Conservation (phyloP, 1,140 invertebrate genomes). For the Drosophila asahinai region DNA sequence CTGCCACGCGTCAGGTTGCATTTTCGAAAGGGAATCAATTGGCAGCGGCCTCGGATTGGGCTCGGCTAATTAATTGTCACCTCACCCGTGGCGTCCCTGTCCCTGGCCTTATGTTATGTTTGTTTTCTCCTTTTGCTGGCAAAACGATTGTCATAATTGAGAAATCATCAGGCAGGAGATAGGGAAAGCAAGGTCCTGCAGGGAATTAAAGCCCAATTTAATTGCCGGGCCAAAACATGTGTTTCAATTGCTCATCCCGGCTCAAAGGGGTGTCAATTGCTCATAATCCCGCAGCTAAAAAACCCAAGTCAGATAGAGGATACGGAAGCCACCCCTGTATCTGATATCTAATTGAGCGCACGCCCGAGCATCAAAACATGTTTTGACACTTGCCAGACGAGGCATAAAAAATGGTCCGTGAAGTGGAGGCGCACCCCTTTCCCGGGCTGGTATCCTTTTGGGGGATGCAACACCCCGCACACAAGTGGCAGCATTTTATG, state of each 20-base stretch:
- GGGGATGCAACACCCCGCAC: slow-evolving; percentile 54
- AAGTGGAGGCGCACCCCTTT: slow-evolving; percentile 66
- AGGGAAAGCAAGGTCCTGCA: background rate
- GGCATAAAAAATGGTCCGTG: slow-evolving; percentile 73
- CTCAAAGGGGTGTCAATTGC: slow-evolving; percentile 73
- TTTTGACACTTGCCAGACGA: slow-evolving; percentile 78
- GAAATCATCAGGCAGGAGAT: slow-evolving; percentile 72
- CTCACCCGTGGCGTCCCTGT: slow-evolving; percentile 20
- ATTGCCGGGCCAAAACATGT: slow-evolving; percentile 75
- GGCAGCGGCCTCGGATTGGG: slow-evolving; percentile 34
- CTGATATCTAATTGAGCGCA: slow-evolving; percentile 59
- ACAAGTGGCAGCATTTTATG: slow-evolving; percentile 84
- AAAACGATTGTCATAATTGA: slow-evolving; percentile 78
- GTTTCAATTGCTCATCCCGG: slow-evolving; percentile 61
- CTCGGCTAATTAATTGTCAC: slow-evolving; percentile 75
- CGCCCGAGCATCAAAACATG: slow-evolving; percentile 78
- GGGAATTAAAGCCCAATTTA: slow-evolving; percentile 71
- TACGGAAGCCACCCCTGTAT: slow-evolving; percentile 19
- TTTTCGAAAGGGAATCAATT: slow-evolving; percentile 19
- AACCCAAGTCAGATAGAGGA: slow-evolving; percentile 20
- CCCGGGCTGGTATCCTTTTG: slow-evolving; percentile 11
- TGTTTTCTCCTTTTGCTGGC: slow-evolving; percentile 26
- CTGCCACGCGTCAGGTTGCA: slow-evolving; percentile 57
- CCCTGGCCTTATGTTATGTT: slow-evolving; percentile 51
- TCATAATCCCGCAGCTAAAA: slow-evolving; percentile 43